Evolutionary conservation across 2,888 invertebrate genomes (phyloP).

Genomic region (Aleiodes leptofemur): DNA sequence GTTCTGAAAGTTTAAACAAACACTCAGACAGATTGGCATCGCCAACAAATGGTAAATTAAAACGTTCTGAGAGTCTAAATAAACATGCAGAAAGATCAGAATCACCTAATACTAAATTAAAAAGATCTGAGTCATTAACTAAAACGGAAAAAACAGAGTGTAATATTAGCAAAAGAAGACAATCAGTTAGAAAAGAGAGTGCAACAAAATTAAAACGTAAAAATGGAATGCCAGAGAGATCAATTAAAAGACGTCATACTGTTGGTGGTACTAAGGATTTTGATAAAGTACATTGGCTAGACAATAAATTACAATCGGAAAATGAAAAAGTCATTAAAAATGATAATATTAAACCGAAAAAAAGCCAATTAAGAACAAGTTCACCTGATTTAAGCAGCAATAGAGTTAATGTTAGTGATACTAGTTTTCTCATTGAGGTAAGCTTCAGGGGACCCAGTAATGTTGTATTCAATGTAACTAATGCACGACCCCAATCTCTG

Average conservation of each 20-base stretch:
- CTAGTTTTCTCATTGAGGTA: conserved; percentile 77
- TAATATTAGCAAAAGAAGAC: conserved; percentile 84
- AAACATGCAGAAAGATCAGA: conserved; percentile 70
- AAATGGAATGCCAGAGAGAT: conserved; percentile 87
- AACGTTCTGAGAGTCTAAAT: conserved; percentile 72
- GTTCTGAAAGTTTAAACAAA: conserved; percentile 80
- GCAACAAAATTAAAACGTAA: conserved; percentile 83
- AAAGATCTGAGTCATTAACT: conserved; percentile 81
- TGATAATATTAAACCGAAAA: conserved; percentile 77
- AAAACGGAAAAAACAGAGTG: conserved; percentile 87
- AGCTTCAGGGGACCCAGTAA: conserved; percentile 77
- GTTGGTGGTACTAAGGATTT: conserved; percentile 95
- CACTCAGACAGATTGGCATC: conserved; percentile 73
- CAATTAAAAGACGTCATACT: conserved; percentile 92
- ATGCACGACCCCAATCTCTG: conserved; percentile 77
- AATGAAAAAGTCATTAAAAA: conserved; percentile 74
- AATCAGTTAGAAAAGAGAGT: conserved; percentile 76
- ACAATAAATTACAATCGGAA: conserved; percentile 77
- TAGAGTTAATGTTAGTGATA: conserved; percentile 67
- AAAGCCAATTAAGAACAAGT: conserved; percentile 79
- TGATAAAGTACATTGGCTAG: conserved; percentile 80
- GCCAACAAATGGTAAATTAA: conserved; percentile 67
- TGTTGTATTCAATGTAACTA: conserved; percentile 77
- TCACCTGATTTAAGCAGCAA: conserved; percentile 79
- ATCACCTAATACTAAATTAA: conserved; percentile 76